phyloP scores from a whole-genome alignment of 2,888 invertebrate genomes.

The Clunio marinus region DNA sequence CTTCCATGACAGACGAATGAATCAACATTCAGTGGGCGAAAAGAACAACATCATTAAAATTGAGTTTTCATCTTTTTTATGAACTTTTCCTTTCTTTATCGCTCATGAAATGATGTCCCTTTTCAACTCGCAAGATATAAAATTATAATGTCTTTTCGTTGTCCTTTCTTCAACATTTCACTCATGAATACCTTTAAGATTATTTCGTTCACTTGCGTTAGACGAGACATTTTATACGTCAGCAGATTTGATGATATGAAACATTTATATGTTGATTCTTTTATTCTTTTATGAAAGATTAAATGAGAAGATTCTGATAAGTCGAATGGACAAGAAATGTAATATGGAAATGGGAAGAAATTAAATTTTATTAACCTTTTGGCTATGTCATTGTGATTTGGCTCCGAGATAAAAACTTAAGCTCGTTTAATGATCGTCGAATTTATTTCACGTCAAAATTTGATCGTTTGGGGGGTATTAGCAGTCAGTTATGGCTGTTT shows the following conservation, averaged over 20 bases:
- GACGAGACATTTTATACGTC: neutral
- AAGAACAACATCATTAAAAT: neutral
- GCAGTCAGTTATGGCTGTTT: too few relatives aligned
- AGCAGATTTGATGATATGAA: conserved; percentile 7
- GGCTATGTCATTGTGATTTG: neutral
- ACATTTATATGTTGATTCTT: neutral
- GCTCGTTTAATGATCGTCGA: neutral
- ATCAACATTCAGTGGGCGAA: neutral
- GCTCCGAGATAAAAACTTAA: neutral
- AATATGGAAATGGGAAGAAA: neutral
- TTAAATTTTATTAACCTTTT: conserved; percentile 13
- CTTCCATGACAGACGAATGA: neutral
- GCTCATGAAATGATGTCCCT: neutral
- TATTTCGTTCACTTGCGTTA: neutral
- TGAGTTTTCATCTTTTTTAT: neutral
- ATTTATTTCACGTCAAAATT: neutral
- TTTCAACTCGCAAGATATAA: neutral
- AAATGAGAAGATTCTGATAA: neutral
- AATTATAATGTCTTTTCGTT: neutral
- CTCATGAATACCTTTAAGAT: neutral
- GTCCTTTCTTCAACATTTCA: too few relatives aligned
- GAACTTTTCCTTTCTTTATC: too few relatives aligned
- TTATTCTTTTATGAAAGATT: neutral
- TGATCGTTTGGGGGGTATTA: too few relatives aligned
- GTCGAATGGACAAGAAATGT: neutral